Percentiles rank a stretch among this genome's conserved stretches.
Conservation (phyloP, 2,797 vertebrate genomes). For the Tragopan temminckii region DNA sequence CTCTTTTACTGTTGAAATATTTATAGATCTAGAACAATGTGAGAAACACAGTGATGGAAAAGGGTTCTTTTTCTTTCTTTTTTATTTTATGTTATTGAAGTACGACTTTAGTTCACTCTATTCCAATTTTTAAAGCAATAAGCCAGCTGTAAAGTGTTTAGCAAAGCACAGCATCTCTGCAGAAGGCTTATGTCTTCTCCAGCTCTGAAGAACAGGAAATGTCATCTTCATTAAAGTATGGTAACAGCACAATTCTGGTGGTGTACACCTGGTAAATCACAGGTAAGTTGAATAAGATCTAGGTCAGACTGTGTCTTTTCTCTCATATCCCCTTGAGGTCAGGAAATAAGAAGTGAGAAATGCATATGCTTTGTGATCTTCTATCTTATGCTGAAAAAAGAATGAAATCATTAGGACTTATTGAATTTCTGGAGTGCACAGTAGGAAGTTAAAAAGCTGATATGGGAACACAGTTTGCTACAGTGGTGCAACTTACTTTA, state of each 20-base stretch:
- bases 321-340: background rate
- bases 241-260: background rate
- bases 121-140: accelerated
- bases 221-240: background rate
- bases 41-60: background rate
- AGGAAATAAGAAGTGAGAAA: background rate
- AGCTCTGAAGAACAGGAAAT: background rate
- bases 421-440: background rate
- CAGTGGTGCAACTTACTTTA: background rate
- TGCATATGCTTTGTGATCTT: accelerated
- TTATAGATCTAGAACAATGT: background rate
- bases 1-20: background rate
- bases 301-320: background rate
- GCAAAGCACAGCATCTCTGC: background rate
- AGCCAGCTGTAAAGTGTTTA: background rate
- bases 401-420: background rate
- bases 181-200: background rate
- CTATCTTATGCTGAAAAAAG: background rate
- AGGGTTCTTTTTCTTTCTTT: background rate
- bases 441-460: background rate
- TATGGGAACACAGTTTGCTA: background rate
- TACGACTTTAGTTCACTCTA: background rate
- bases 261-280: background rate
- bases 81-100: background rate
- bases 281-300: background rate